A percentile compares a stretch with the other conserved stretches of the same genome.
phyloP scores from a whole-genome alignment of 2,888 invertebrate species.

The Ornithoptera alexandrae region DNA sequence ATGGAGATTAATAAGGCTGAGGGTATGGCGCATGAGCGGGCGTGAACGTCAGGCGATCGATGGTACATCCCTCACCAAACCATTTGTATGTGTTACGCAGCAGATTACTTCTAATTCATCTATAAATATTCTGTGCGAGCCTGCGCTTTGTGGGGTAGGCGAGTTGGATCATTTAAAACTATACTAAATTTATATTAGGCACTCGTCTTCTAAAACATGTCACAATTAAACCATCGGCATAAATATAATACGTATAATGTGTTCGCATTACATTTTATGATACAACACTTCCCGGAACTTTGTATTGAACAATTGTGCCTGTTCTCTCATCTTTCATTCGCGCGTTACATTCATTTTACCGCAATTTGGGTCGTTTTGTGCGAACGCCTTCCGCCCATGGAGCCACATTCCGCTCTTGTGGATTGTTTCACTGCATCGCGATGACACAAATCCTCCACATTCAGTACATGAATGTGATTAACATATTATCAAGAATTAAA shows the following conservation, averaged over 20 bases:
- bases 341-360: conserved; percentile 15
- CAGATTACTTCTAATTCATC: conserved; percentile 13
- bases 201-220: not conserved
- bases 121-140: conserved; percentile 18
- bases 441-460: conserved; percentile 19
- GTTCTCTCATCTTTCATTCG: conserved; percentile 29
- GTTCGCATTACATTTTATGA: conserved; percentile 12
- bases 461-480: not conserved
- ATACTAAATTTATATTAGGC: not conserved
- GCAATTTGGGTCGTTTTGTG: conserved; percentile 29
- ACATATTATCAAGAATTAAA: not conserved
- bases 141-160: not conserved
- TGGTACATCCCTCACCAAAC: conserved; percentile 9
- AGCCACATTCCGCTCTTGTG: conserved; percentile 24
- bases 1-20: conserved; percentile 44
- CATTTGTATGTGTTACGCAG: conserved; percentile 12
- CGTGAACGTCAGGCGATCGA: conserved; percentile 12
- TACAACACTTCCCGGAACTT: conserved; percentile 29
- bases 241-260: not conserved
- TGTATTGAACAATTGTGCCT: conserved; percentile 26
- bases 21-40: conserved; percentile 31
- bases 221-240: not conserved
- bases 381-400: conserved; percentile 20
- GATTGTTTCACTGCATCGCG: conserved; percentile 17
- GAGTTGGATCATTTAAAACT: not conserved